phyloP scores from a whole-genome alignment of 2,113 vertebrate genomes.

The Corvus moneduloides region DNA sequence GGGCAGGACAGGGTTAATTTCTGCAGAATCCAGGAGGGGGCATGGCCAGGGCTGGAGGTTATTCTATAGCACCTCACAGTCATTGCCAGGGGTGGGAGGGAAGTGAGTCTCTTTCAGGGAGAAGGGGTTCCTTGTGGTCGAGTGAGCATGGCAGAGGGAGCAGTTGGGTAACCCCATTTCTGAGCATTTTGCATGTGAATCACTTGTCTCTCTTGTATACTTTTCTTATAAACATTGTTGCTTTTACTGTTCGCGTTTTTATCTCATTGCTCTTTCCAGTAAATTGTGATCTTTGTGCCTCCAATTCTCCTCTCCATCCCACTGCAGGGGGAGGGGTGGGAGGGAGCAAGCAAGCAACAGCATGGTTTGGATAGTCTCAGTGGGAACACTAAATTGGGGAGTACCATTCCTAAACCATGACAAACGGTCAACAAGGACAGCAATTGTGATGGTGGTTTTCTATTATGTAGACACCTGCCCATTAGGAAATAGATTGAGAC shows the following conservation, averaged over 20 bases:
- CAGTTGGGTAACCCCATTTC: not conserved
- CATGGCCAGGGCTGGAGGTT: not conserved
- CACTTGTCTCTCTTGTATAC: not conserved
- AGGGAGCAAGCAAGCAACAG: not conserved
- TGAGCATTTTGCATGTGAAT: not conserved
- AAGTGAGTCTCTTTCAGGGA: not conserved
- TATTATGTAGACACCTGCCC: not conserved
- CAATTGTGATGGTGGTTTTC: not conserved
- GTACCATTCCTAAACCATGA: not conserved
- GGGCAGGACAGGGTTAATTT: no score
- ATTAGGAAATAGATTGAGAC: not conserved
- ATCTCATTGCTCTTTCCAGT: not conserved
- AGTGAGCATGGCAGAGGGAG: not conserved
- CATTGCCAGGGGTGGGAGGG: not conserved
- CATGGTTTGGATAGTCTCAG: not conserved
- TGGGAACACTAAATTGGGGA: not conserved
- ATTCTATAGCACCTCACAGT: not conserved
- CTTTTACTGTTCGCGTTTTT: not conserved
- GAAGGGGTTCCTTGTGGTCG: not conserved
- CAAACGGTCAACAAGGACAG: not conserved
- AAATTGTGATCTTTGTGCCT: not conserved
- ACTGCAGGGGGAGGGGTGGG: not conserved
- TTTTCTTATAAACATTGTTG: not conserved
- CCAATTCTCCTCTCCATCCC: not conserved
- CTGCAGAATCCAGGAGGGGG: not conserved